Conservation (phyloP, 2,797 vertebrate species). For the Sebastes iracundus region DNA sequence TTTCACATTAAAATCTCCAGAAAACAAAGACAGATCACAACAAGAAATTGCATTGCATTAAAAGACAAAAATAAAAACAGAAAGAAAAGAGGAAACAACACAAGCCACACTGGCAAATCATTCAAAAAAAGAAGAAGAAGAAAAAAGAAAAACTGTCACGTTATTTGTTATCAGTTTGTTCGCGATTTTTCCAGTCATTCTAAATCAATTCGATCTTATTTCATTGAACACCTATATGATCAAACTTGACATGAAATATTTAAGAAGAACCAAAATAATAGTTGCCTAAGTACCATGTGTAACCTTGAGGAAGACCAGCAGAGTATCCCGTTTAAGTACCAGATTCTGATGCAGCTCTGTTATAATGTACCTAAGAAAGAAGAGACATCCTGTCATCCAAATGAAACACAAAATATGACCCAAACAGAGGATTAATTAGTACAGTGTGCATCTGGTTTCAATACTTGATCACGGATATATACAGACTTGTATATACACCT, state of each 20-base stretch:
- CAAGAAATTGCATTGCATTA: constrained; percentile 72
- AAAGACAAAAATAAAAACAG: constrained; percentile 57
- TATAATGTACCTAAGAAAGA: neutral
- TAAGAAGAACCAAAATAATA: neutral
- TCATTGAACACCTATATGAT: constrained; percentile 10
- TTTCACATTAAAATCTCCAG: constrained; percentile 81
- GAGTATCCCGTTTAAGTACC: constrained; percentile 7
- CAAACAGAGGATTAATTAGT: neutral
- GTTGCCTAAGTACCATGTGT: constrained; percentile 12
- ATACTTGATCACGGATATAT: constrained; percentile 13
- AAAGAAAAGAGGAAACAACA: neutral
- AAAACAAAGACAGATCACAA: constrained; percentile 40
- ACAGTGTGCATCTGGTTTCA: constrained; percentile 17
- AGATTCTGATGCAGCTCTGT: constrained; percentile 10
- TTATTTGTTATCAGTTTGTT: constrained; percentile 40
- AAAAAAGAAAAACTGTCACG: neutral
- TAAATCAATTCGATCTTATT: neutral
- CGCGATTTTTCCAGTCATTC: constrained; percentile 35
- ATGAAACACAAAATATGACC: neutral
- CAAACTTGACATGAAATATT: constrained; percentile 10
- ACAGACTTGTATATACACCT: constrained; percentile 15
- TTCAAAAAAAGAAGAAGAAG: constrained; percentile 1
- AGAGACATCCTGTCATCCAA: neutral
- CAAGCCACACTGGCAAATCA: constrained; percentile 40
- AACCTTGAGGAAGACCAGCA: constrained; percentile 8